Evolutionary conservation across 2,797 vertebrate genomes (phyloP).

Genomic region (Tachyglossus aculeatus): DNA sequence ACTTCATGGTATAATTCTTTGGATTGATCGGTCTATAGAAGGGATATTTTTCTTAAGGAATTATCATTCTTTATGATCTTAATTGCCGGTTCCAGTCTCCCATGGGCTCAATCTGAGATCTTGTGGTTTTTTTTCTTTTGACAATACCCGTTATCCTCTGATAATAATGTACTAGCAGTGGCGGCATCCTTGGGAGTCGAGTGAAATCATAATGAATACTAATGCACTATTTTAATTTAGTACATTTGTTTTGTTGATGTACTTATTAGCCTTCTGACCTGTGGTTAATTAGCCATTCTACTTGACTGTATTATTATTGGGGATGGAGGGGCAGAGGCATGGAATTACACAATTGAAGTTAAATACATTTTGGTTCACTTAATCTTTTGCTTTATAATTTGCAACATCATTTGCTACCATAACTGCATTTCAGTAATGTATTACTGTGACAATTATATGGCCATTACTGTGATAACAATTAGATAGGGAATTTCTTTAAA

Average conservation of each 20-base stretch:
- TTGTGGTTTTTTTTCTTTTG: constrained; percentile 66
- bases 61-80: neutral
- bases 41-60: too few relatives aligned
- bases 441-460: neutral
- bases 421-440: constrained; percentile 4
- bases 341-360: constrained; percentile 24
- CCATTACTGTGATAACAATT: constrained; percentile 23
- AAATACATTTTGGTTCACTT: constrained; percentile 21
- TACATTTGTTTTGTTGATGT: constrained; percentile 61
- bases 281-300: constrained; percentile 61
- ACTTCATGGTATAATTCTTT: too few relatives aligned
- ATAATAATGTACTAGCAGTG: constrained; percentile 57
- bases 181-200: constrained; percentile 56
- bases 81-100: constrained; percentile 23
- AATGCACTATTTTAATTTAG: constrained; percentile 64
- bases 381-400: constrained; percentile 44
- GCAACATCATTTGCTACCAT: constrained; percentile 29
- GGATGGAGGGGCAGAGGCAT: constrained; percentile 26
- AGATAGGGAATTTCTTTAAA: constrained; percentile 1
- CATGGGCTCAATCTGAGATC: constrained; percentile 44
- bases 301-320: constrained; percentile 43
- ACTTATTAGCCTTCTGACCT: constrained; percentile 61
- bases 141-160: constrained; percentile 58
- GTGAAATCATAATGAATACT: constrained; percentile 66
- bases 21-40: too few relatives aligned